Evolutionary conservation across 2,888 invertebrate species (phyloP).

Genomic region (Tuberolachnus salignus): DNA sequence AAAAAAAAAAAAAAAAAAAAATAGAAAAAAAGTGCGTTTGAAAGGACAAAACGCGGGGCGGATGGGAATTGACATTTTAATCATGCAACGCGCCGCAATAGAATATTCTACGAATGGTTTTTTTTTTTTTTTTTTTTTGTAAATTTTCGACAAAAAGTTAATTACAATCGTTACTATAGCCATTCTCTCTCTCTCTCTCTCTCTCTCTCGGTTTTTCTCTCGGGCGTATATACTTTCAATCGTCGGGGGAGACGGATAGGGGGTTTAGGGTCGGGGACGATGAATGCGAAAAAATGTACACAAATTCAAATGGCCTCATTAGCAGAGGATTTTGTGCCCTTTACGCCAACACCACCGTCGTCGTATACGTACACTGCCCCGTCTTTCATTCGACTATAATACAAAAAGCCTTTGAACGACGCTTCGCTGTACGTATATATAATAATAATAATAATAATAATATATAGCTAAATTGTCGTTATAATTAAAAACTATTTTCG

Average conservation of each 20-base stretch:
- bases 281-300: constrained; percentile 14
- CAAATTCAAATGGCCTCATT: constrained; percentile 12
- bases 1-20: neutral
- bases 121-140: too few species aligned
- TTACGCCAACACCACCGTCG: neutral
- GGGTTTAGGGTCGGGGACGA: neutral
- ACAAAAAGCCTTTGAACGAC: constrained; percentile 10
- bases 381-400: neutral
- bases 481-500: constrained; percentile 14
- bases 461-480: neutral
- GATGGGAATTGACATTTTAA: constrained; percentile 31
- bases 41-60: neutral
- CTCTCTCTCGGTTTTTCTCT: too few species aligned
- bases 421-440: neutral
- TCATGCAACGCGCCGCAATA: constrained; percentile 18
- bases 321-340: constrained; percentile 6
- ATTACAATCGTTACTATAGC: neutral
- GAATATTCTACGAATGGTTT: constrained; percentile 35
- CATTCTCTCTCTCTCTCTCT: neutral
- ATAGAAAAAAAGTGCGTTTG: neutral
- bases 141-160: constrained; percentile 37
- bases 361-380: neutral
- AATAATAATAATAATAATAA: too few species aligned
- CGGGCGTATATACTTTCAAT: too few species aligned
- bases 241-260: too few species aligned